Evolutionary conservation across 2,797 vertebrate species (phyloP).

Genomic region (Cuculus canorus): DNA sequence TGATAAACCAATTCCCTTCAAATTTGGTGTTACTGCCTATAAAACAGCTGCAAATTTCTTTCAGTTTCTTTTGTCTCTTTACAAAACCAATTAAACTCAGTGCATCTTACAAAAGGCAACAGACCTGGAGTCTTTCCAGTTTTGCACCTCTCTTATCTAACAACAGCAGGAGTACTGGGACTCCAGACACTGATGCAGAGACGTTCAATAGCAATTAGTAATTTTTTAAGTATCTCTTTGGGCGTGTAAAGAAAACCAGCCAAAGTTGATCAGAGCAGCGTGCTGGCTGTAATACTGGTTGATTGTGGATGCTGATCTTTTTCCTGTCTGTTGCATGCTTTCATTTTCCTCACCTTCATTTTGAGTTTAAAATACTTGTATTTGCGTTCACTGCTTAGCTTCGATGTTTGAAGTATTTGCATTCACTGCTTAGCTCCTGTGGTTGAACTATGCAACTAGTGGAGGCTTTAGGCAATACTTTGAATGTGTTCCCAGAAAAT

Average conservation of each 20-base stretch:
- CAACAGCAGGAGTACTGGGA: background rate
- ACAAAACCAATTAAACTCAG: background rate
- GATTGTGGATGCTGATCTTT: background rate
- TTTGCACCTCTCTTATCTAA: background rate
- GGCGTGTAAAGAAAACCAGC: background rate
- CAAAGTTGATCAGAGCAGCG: background rate
- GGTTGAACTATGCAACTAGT: background rate
- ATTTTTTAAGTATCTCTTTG: background rate
- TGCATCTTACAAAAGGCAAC: background rate
- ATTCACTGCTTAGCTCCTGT: background rate
- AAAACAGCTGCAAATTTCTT: background rate
- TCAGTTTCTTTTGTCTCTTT: background rate
- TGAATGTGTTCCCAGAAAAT: background rate
- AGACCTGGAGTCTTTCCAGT: background rate
- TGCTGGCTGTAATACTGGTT: background rate
- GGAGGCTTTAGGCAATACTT: background rate
- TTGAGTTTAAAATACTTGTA: no score
- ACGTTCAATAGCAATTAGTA: background rate
- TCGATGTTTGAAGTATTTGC: no score
- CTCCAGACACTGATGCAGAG: background rate
- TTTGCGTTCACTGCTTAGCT: no score
- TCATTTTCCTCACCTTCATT: no score
- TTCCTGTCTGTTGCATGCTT: no score
- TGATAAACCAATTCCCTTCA: background rate
- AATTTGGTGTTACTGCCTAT: background rate